Percentiles rank a stretch among this genome's conserved stretches.
phyloP scores from a whole-genome alignment of 2,797 vertebrate genomes.

The Morus bassanus region DNA sequence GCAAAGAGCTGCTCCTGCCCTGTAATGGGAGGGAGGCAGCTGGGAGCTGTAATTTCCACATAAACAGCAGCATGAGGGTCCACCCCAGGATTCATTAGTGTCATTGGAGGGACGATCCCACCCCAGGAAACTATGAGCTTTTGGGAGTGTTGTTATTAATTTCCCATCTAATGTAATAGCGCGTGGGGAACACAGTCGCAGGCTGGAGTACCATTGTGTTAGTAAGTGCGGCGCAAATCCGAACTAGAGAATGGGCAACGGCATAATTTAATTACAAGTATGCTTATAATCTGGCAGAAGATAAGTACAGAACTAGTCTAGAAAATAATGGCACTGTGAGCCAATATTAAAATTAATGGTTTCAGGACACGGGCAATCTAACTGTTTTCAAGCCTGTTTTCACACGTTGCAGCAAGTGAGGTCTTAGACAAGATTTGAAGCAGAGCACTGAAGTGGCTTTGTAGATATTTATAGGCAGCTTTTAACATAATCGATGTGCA shows the following conservation, averaged over 20 bases:
- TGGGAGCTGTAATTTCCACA: neutral
- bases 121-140: neutral
- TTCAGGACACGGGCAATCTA: neutral
- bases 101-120: neutral
- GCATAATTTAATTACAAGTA: neutral
- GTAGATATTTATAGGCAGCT: neutral
- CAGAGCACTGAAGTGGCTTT: neutral
- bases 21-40: neutral
- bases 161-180: neutral
- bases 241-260: neutral
- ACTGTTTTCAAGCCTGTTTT: neutral
- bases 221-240: neutral
- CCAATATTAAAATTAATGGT: neutral
- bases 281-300: neutral
- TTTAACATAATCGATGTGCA: neutral
- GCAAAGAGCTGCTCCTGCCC: neutral
- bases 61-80: neutral
- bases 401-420: neutral
- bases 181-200: accelerated
- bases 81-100: neutral
- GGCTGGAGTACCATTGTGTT: neutral
- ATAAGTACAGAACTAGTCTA: neutral
- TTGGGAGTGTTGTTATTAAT: neutral
- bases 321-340: neutral
- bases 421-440: neutral